Evolutionary conservation across 2,888 invertebrate species (phyloP).

Genomic region (Tachina grossa): DNA sequence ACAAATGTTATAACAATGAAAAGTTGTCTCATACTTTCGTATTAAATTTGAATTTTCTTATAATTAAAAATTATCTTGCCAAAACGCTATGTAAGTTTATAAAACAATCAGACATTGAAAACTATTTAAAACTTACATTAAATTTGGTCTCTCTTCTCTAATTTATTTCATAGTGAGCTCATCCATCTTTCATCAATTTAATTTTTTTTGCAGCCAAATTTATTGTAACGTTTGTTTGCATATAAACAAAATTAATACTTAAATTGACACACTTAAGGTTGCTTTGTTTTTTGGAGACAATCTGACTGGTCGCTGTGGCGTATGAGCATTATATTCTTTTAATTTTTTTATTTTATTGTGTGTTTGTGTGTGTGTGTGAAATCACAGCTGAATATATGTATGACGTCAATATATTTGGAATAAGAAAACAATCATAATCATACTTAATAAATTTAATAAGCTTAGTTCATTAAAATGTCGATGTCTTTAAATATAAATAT

Average conservation of each 20-base stretch:
- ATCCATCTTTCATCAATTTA: not conserved
- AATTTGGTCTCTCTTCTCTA: not conserved
- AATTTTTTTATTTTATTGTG: not conserved
- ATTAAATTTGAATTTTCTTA: too few relatives aligned
- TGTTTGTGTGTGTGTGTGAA: not conserved
- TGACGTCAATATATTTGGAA: conserved; percentile 27
- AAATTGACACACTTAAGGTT: conserved; percentile 28
- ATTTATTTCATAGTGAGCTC: not conserved
- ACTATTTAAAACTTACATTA: not conserved
- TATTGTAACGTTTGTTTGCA: conserved; percentile 2
- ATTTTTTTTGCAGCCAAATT: not conserved
- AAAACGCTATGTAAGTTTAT: not conserved
- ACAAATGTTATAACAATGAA: too few relatives aligned
- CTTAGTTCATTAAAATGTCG: not conserved
- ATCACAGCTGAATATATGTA: conserved; percentile 41
- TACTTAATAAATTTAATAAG: conserved; percentile 20
- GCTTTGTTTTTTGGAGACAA: conserved; percentile 43
- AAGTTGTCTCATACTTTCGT: too few relatives aligned
- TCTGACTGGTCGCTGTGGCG: conserved; percentile 45
- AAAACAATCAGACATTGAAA: not conserved
- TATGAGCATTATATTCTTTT: conserved; percentile 7
- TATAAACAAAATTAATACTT: not conserved
- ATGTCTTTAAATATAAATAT: not conserved
- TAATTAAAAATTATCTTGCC: too few relatives aligned
- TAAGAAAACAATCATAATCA: conserved; percentile 1